phyloP scores from a whole-genome alignment of 2,888 invertebrate species.

The Steinernema hermaphroditum region DNA sequence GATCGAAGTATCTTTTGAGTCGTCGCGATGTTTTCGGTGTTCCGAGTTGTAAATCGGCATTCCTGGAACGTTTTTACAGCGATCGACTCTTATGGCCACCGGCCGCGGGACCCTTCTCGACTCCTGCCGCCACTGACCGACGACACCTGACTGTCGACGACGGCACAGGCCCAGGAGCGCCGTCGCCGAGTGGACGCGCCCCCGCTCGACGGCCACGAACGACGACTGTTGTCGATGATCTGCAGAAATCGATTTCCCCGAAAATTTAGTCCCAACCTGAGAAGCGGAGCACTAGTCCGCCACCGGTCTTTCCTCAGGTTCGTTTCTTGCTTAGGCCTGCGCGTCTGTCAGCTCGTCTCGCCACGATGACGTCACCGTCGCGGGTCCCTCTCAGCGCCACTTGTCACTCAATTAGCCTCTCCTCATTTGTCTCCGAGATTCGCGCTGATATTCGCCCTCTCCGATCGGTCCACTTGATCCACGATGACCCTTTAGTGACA shows the following conservation, averaged over 20 bases:
- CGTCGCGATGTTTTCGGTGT: too few species aligned
- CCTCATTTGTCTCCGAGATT: neutral
- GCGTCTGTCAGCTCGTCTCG: neutral
- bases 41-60: too few species aligned
- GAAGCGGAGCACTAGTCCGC: neutral
- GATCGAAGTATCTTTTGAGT: too few species aligned
- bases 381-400: neutral
- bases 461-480: too few species aligned
- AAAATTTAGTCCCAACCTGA: slow-evolving; percentile 7
- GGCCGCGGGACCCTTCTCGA: neutral
- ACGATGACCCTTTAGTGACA: too few species aligned
- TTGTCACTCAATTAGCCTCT: slow-evolving; percentile 21
- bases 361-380: neutral
- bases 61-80: neutral
- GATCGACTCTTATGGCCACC: slow-evolving; percentile 24
- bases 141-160: neutral
- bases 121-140: neutral
- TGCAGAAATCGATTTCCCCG: neutral
- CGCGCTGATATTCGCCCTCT: too few species aligned
- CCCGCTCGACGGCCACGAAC: slow-evolving; percentile 25
- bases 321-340: neutral
- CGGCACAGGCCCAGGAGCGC: neutral
- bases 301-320: neutral
- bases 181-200: slow-evolving; percentile 20
- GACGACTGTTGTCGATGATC: neutral